Conservation (phyloP, 2,888 invertebrate genomes). For the Sesamia inferens region DNA sequence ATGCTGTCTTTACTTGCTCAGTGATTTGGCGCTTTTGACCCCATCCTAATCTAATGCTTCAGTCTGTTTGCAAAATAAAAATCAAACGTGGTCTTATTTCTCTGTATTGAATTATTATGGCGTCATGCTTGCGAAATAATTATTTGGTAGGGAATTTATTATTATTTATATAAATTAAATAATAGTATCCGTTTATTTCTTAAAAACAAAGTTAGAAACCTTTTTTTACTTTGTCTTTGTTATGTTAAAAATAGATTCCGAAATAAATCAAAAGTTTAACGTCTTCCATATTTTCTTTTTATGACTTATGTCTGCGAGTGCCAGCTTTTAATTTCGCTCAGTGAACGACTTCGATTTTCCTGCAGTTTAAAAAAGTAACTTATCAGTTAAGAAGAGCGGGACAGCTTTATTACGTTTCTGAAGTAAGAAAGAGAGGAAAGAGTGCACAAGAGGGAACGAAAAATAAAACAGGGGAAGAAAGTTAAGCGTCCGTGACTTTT, state of each 20-base stretch:
- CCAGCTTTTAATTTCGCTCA: constrained; percentile 87
- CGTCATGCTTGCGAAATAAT: constrained; percentile 44
- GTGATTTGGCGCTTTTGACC: constrained; percentile 80
- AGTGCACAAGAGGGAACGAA: constrained; percentile 85
- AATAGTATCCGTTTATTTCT: background rate
- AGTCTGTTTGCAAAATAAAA: constrained; percentile 81
- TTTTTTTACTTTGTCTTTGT: too few species aligned
- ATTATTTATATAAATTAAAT: background rate
- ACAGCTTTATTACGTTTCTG: constrained; percentile 71
- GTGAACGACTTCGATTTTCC: constrained; percentile 88
- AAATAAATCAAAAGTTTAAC: constrained; percentile 78
- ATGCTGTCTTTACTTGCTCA: constrained; percentile 70
- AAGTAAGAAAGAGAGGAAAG: constrained; percentile 73
- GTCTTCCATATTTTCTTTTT: constrained; percentile 85
- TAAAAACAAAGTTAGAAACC: background rate
- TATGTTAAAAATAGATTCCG: constrained; percentile 60
- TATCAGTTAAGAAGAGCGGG: constrained; percentile 86
- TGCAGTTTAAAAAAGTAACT: constrained; percentile 89
- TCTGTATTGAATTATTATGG: constrained; percentile 61
- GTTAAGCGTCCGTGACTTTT: constrained; percentile 91
- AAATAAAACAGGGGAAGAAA: constrained; percentile 90
- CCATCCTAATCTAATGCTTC: constrained; percentile 74
- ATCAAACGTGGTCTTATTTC: constrained; percentile 64
- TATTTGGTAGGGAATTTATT: constrained; percentile 19
- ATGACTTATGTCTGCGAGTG: constrained; percentile 87